A percentile compares a stretch with the other conserved stretches of the same genome.
phyloP scores from a whole-genome alignment of 2,888 invertebrate species.

The Limnephilus marmoratus region DNA sequence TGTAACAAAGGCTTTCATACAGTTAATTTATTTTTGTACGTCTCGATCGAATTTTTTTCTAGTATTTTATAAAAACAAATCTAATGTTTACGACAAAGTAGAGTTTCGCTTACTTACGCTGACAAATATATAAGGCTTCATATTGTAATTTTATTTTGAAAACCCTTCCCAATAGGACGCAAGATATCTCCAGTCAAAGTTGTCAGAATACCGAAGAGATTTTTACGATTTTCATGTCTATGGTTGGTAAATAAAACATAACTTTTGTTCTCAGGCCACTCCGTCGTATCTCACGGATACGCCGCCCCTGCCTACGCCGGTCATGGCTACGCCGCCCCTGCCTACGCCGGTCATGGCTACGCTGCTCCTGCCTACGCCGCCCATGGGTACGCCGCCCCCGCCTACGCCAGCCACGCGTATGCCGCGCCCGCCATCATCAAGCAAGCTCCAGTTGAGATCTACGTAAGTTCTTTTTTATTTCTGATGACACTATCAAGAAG shows the following conservation, averaged over 20 bases:
- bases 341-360: conserved; percentile 70
- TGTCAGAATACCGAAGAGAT: not conserved
- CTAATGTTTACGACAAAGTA: not conserved
- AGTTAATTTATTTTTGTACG: not conserved
- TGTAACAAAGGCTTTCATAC: too few species aligned
- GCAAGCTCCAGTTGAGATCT: conserved; percentile 76
- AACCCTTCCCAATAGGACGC: too few species aligned
- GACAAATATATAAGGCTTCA: not conserved
- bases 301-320: conserved; percentile 70
- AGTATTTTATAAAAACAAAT: not conserved
- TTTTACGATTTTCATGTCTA: not conserved
- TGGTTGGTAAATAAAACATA: not conserved
- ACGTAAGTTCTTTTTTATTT: conserved; percentile 71
- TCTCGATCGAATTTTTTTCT: not conserved
- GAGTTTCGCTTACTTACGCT: not conserved
- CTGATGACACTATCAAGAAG: not conserved
- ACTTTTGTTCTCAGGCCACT: conserved; percentile 52
- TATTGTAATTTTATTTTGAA: not conserved
- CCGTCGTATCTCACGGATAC: conserved; percentile 67
- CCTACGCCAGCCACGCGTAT: conserved; percentile 69
- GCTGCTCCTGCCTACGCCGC: conserved; percentile 67
- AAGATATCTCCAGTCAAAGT: too few species aligned
- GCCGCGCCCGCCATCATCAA: conserved; percentile 72
- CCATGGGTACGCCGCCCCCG: conserved; percentile 71
- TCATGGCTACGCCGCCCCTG: conserved; percentile 69